Conservation (phyloP, 2,797 vertebrate species). For the Sebastes minor region DNA sequence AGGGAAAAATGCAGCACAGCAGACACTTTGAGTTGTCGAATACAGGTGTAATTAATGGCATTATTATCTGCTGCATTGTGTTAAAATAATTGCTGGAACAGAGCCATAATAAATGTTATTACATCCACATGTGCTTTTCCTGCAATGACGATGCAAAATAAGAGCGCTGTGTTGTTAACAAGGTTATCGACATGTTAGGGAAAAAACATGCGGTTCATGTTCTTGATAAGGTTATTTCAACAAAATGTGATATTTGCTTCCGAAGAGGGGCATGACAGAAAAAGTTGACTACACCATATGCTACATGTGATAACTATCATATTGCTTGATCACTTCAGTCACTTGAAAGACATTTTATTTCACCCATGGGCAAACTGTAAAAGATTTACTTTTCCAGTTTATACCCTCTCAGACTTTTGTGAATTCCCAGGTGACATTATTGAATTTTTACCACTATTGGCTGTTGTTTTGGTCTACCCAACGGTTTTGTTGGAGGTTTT, state of each 20-base stretch:
- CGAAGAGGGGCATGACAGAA: neutral
- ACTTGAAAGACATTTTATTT: neutral
- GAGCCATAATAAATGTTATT: neutral
- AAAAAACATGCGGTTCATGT: neutral
- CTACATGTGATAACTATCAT: no score
- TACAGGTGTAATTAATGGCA: neutral
- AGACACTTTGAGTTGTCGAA: neutral
- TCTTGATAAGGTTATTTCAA: neutral
- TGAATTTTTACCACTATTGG: neutral
- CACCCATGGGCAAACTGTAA: neutral
- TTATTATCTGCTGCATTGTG: neutral
- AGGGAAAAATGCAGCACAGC: neutral
- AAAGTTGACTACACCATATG: neutral
- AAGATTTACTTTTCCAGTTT: neutral
- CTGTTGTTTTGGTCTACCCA: conserved; percentile 55
- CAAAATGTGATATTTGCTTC: neutral
- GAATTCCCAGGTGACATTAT: neutral
- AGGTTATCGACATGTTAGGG: neutral
- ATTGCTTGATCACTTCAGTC: no score
- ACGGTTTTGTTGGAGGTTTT: conserved; percentile 32
- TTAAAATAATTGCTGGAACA: no score
- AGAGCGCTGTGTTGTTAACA: neutral
- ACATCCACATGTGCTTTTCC: neutral
- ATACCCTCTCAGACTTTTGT: neutral
- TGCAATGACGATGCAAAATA: neutral